Percentiles rank a stretch among this genome's conserved stretches.
Evolutionary conservation across 1,140 invertebrate species (phyloP).

Genomic region (Bombus waltoni): DNA sequence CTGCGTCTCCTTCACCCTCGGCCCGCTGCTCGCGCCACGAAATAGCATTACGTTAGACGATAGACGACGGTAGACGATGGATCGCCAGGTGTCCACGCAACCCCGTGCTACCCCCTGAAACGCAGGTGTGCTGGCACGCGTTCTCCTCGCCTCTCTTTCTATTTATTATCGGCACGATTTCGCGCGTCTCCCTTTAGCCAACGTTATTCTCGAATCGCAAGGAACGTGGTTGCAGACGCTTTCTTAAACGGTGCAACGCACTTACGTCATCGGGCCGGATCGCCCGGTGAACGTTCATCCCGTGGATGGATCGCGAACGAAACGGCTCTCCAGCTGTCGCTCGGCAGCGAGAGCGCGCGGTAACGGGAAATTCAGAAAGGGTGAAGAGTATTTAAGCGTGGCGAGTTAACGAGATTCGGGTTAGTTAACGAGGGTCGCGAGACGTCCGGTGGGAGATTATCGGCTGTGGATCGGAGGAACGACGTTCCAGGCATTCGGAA

Average conservation of each 20-base stretch:
- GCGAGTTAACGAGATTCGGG: not conserved
- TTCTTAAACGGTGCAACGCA: constrained; percentile 16
- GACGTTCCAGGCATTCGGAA: not conserved
- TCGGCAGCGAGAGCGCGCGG: not conserved
- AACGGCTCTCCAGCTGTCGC: not conserved
- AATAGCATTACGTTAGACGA: constrained; percentile 67
- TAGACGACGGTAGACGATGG: constrained; percentile 50
- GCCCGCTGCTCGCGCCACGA: constrained; percentile 50
- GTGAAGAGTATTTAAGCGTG: not conserved
- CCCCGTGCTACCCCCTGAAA: constrained; percentile 57
- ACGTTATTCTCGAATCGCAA: constrained; percentile 4
- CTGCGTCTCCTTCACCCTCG: constrained; percentile 44
- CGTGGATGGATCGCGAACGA: not conserved
- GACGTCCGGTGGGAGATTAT: not conserved
- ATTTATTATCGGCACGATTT: not conserved
- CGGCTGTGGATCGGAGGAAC: not conserved
- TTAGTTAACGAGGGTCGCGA: no score
- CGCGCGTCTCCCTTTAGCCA: not conserved
- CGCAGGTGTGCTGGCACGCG: constrained; percentile 72
- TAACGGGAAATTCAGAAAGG: not conserved
- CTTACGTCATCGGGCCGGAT: constrained; percentile 20
- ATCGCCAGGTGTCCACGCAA: constrained; percentile 68
- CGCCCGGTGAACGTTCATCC: not conserved
- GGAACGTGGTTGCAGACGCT: constrained; percentile 10
- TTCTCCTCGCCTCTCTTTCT: constrained; percentile 25